phyloP scores from a whole-genome alignment of 2,797 vertebrate species.

The Paedocypris micromegethes region DNA sequence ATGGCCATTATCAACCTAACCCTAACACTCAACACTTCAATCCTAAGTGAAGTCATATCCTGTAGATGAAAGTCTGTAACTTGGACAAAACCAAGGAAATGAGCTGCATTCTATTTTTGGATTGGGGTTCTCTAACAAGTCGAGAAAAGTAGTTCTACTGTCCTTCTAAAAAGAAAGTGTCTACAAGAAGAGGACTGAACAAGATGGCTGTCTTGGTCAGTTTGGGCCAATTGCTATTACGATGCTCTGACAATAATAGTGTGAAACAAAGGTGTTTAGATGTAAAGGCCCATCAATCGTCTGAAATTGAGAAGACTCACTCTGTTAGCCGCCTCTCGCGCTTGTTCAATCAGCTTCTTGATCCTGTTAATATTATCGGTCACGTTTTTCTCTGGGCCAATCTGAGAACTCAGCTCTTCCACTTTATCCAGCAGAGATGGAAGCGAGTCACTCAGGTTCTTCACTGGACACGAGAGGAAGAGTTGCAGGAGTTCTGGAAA shows the following conservation, averaged over 20 bases:
- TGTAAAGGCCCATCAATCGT: no score
- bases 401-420: constrained; percentile 76
- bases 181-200: no score
- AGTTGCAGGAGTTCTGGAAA: neutral
- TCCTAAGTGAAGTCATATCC: no score
- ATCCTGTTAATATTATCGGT: constrained; percentile 85
- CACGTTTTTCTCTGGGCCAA: constrained; percentile 76
- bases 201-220: no score
- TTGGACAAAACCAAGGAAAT: no score
- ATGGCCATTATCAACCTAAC: no score
- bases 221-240: neutral
- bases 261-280: neutral
- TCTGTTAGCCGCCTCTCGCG: constrained; percentile 89
- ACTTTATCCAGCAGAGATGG: constrained; percentile 77
- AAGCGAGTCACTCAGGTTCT: constrained; percentile 78
- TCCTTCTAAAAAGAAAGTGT: no score
- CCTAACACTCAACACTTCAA: no score
- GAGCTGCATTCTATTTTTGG: no score
- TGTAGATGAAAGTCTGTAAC: no score
- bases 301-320: constrained; percentile 56
- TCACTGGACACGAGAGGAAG: constrained; percentile 65
- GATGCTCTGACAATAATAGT: neutral
- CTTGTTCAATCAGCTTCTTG: constrained; percentile 88
- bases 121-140: no score
- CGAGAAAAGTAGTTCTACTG: no score